phyloP scores from a whole-genome alignment of 1,140 invertebrate genomes.

The Panagrolaimus sp. region DNA sequence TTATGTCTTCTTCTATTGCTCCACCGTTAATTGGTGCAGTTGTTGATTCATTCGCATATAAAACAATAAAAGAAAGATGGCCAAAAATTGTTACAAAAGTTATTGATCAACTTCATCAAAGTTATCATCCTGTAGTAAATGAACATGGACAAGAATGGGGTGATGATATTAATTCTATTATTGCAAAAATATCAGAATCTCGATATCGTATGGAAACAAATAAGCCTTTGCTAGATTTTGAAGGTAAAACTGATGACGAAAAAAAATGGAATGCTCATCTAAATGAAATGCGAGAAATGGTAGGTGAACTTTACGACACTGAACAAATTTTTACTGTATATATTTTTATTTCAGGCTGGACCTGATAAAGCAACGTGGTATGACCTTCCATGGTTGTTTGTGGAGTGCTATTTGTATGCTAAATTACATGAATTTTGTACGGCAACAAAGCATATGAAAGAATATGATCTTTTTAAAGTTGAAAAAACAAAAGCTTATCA shows the following conservation, averaged over 20 bases:
- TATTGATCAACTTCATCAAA: slow-evolving; percentile 74
- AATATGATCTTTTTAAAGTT: slow-evolving; percentile 72
- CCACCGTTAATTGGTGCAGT: background rate
- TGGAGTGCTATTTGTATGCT: slow-evolving; percentile 70
- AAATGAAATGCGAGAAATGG: background rate
- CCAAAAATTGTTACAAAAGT: slow-evolving; percentile 83
- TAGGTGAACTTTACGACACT: slow-evolving; percentile 2
- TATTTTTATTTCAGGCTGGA: background rate
- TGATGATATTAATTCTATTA: slow-evolving; percentile 67
- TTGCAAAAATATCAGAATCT: slow-evolving; percentile 65
- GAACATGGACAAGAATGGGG: slow-evolving; percentile 20
- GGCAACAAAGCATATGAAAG: slow-evolving; percentile 43
- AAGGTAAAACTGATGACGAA: background rate
- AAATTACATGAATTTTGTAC: slow-evolving; percentile 41
- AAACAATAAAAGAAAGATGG: slow-evolving; percentile 71
- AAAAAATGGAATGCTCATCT: background rate
- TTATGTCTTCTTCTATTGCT: background rate
- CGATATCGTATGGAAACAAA: slow-evolving; percentile 87
- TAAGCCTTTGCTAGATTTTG: slow-evolving; percentile 67
- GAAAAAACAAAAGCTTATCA: slow-evolving; percentile 68
- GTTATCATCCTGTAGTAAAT: slow-evolving; percentile 12
- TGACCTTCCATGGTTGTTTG: background rate
- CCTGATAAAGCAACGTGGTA: background rate
- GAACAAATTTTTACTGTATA: background rate
- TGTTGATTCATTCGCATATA: slow-evolving; percentile 12